These are phyloP conservation scores for Caenorhabditis auriculariae DNA, from an alignment of 2,888 invertebrate species.

Conservation along the genomic window DNA sequence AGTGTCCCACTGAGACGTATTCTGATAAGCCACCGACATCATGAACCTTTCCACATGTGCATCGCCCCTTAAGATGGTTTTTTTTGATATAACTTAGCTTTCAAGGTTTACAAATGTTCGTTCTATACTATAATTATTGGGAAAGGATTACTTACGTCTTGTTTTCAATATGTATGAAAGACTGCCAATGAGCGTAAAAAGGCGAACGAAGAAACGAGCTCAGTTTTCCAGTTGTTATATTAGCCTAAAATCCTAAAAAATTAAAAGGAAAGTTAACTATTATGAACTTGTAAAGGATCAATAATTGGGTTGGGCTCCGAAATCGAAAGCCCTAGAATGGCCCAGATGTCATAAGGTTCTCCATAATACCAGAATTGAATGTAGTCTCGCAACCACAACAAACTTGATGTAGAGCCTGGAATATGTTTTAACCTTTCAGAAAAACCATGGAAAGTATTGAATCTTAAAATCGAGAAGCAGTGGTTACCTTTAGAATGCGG, in stretches of 20 bases:
- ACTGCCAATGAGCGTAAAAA: constrained; percentile 58
- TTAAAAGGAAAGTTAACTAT: not conserved
- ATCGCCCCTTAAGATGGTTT: constrained; percentile 19
- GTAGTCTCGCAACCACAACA: constrained; percentile 60
- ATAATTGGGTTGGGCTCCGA: constrained; percentile 24
- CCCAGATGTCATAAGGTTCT: constrained; percentile 32
- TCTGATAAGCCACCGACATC: constrained; percentile 56
- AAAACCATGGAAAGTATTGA: not conserved
- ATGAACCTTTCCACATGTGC: constrained; percentile 45
- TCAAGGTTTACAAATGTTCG: too few relatives aligned
- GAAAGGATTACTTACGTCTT: too few relatives aligned
- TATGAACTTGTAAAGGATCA: constrained; percentile 22
- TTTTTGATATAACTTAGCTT: too few relatives aligned
- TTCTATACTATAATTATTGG: too few relatives aligned
- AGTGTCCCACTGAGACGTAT: constrained; percentile 56
- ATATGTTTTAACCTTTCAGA: not conserved
- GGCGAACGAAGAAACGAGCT: constrained; percentile 52
- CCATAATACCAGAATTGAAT: constrained; percentile 44
- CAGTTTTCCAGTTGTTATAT: constrained; percentile 39
- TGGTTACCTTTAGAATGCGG: constrained; percentile 45
- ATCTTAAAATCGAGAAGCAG: not conserved
- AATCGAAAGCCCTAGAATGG: constrained; percentile 16
- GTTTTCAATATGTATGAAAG: constrained; percentile 41
- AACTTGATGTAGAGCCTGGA: constrained; percentile 45
- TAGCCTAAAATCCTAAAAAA: constrained; percentile 18